Conservation (phyloP, 2,888 invertebrate genomes). For the Neria commutata region DNA sequence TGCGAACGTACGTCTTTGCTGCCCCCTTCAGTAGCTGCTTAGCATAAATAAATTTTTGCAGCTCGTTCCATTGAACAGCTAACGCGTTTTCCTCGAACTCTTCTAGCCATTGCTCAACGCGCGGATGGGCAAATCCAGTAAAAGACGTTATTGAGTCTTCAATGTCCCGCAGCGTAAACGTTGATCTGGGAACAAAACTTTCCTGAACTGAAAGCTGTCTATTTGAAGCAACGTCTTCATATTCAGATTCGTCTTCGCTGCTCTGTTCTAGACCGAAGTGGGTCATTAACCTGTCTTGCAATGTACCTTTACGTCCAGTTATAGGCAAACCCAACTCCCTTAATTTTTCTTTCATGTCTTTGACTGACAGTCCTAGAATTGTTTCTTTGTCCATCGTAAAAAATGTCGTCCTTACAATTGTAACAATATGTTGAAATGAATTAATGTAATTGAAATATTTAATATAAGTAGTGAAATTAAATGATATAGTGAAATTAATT, state of each 20-base stretch:
- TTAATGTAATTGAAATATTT: too few species aligned
- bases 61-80: too few species aligned
- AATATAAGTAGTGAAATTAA: too few species aligned
- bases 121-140: neutral
- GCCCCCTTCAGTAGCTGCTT: constrained; percentile 12
- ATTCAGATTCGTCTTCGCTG: constrained; percentile 6
- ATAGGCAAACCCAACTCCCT: constrained; percentile 12
- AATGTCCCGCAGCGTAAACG: constrained; percentile 9
- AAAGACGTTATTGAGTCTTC: constrained; percentile 5
- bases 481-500: too few species aligned
- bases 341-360: constrained; percentile 9
- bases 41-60: too few species aligned
- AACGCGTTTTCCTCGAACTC: too few species aligned
- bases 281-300: constrained; percentile 12
- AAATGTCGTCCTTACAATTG: too few species aligned
- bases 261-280: constrained; percentile 14
- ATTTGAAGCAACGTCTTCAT: constrained; percentile 9
- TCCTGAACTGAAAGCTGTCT: too few species aligned
- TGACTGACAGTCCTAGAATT: constrained; percentile 10
- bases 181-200: too few species aligned
- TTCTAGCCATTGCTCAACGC: too few species aligned
- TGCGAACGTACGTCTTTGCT: constrained; percentile 10
- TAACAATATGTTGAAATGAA: too few species aligned
- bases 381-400: constrained; percentile 10
- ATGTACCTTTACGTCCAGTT: constrained; percentile 10